Base-by-base conservation (phyloP, 2,888 invertebrate species). In the Merodon equestris region DNA sequence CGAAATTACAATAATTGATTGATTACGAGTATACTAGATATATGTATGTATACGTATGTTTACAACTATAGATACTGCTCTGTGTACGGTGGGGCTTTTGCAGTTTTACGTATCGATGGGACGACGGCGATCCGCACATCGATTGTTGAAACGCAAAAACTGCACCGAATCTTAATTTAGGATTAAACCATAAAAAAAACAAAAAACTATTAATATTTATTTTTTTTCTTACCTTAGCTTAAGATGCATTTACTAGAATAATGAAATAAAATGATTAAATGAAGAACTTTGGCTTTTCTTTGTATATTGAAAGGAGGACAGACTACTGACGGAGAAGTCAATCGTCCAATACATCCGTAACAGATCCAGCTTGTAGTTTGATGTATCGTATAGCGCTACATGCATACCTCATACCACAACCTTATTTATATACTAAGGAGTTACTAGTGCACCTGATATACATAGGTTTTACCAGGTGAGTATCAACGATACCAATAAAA, bases 231-330 rank as follows among this genome's bases (percentile, higher is more conserved):
- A 27, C 27, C 82, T 86, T 86, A 83, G 82, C 56, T 76, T 88
- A 88, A 87, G 87, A 84, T 83, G 88, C 88, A 88, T 88, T 88
- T 88, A 88, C 84, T 88, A 88, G 88, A 79, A 48, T 74, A 73
- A 82, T 75, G 57, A 77, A 71, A 76, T 77, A 67, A 81, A 76
- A 54, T 85, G 84, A 84, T 82, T 85, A 84, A 87, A 76, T 81
- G 27, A 27, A 27, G 27, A 2, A 7, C 27, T 27, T 27, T 2
- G 27, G 27, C 7, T 27, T 27, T 27, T 27, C 7, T 27, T 27
- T 27, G 27, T 27, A 2, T 2, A 27, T 27, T 34, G 54, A 75
- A 73, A 13, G 4, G 34, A 19, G 3, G 44, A 44, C 18, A 15
- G 27, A 27, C 0, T 47, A 34, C 14, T 51, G 1, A 13, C 14